Evolutionary conservation across 2,888 invertebrate species (phyloP), one percentile per base, ranked within the genome.

Genomic region (Sympetrum striolatum): DNA sequence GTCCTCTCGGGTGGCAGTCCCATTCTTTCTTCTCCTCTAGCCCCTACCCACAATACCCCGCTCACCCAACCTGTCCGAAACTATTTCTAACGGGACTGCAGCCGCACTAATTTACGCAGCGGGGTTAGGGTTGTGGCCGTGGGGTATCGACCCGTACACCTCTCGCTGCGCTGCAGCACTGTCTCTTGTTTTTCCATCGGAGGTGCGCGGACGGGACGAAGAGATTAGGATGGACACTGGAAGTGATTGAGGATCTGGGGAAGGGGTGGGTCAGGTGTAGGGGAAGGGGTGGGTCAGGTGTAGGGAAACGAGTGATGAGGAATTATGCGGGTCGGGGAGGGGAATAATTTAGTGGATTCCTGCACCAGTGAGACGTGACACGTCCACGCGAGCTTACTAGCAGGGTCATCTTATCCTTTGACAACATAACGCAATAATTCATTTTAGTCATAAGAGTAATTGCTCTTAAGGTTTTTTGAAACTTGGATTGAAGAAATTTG

Each of bases 41-140:
- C 35, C n/a, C 86, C 86, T 60, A 18, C 53, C 53, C 53, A 53
- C 53, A 53, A 53, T 18, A 53, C 18, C 22, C 48, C 44, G 22
- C 60, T 60, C 86, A 39, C 86, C 58, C 86, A 64, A 86, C 86
- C 86, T 86, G 86, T 64, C 86, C 86, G 37, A 86, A 86, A 86
- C 86, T 86, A 86, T 86, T 86, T 86, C 86, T 86, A 86, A 86
- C 86, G 86, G 86, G 86, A 86, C 86, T 60, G n/a, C n/a, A 86
- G 86, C 86, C 86, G 60, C 86, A 86, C 86, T 86, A 86, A 86
- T 86, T 86, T 86, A 86, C 86, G 86, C 86, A 86, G 58, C 86
- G 86, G 86, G 86, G 60, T 86, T 37, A 86, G 86, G 60, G 86
- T 22, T 73, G 73, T 73, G 73, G 73, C 73, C 73, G 31, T 12